A percentile compares a stretch with the other conserved stretches of the same genome.
Evolutionary conservation across 2,113 vertebrate species (phyloP).

Genomic region (Tyrannus savana): DNA sequence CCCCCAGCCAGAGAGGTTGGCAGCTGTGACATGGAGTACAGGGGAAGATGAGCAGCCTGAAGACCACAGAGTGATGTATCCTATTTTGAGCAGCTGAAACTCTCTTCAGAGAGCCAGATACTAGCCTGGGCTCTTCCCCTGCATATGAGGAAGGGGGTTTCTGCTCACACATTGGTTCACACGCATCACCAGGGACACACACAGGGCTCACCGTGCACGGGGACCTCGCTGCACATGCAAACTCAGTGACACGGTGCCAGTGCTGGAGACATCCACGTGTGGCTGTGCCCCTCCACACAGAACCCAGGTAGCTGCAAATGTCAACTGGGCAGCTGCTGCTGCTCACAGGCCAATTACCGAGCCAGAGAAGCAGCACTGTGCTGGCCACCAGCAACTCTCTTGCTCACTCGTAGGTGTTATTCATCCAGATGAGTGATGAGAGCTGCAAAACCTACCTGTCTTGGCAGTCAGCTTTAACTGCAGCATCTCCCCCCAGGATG

Average conservation of each 20-base stretch:
- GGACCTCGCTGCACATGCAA: rapidly evolving
- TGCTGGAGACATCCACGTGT: background rate
- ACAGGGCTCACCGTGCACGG: rapidly evolving
- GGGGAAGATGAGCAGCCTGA: background rate
- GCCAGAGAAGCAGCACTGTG: background rate
- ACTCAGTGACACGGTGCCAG: rapidly evolving
- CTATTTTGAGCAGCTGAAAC: background rate
- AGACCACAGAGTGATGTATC: background rate
- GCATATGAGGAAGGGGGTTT: background rate
- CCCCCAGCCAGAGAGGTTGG: background rate
- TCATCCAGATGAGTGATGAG: background rate
- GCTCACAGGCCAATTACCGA: background rate
- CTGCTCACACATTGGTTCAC: background rate
- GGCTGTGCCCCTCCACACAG: background rate
- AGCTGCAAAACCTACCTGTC: background rate
- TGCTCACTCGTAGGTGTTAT: background rate
- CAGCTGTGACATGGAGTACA: too few relatives aligned
- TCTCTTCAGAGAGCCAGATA: background rate
- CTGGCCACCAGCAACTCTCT: background rate
- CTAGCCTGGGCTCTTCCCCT: background rate
- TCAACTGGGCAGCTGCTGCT: background rate
- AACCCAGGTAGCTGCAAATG: background rate
- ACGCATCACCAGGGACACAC: rapidly evolving
- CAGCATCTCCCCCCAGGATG: background rate
- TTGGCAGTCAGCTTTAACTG: background rate